Evolutionary conservation across 2,113 vertebrate species (phyloP).

Genomic region (Coryphaenoides rupestris): DNA sequence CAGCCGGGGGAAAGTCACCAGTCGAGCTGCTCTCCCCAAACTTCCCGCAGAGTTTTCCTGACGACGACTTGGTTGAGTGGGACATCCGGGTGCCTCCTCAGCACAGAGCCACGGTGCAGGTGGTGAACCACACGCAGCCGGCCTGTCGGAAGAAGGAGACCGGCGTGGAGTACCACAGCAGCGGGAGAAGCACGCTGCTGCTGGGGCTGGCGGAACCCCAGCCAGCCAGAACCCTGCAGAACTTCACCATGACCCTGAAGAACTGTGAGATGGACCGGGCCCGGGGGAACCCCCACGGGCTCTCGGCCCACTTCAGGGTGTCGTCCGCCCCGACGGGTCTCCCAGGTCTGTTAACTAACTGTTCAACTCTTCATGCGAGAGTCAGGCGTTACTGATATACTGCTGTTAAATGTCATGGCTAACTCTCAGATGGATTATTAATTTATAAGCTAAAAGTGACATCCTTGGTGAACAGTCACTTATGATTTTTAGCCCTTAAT

Average conservation of each 20-base stretch:
- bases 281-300: slow-evolving; percentile 45
- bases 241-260: slow-evolving; percentile 54
- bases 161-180: slow-evolving; percentile 73
- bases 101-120: slow-evolving; percentile 66
- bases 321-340: slow-evolving; percentile 35
- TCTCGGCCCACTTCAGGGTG: slow-evolving; percentile 75
- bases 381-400: too few species aligned
- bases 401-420: too few species aligned
- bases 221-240: slow-evolving; percentile 53
- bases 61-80: slow-evolving; percentile 83
- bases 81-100: slow-evolving; percentile 73
- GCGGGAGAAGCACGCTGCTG: slow-evolving; percentile 25
- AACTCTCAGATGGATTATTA: too few species aligned
- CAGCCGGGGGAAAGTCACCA: slow-evolving; percentile 57
- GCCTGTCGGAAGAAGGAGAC: slow-evolving; percentile 77
- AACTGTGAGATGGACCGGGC: slow-evolving; percentile 80
- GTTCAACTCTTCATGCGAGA: too few species aligned
- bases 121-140: slow-evolving; percentile 72
- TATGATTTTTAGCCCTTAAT: too few species aligned
- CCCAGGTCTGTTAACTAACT: slow-evolving; percentile 37
- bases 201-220: slow-evolving; percentile 65
- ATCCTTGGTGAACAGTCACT: too few species aligned
- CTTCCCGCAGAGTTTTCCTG: slow-evolving; percentile 81
- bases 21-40: slow-evolving; percentile 81
- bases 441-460: too few species aligned